phyloP scores from a whole-genome alignment of 2,113 vertebrate species.

The Shinisaurus crocodilurus region DNA sequence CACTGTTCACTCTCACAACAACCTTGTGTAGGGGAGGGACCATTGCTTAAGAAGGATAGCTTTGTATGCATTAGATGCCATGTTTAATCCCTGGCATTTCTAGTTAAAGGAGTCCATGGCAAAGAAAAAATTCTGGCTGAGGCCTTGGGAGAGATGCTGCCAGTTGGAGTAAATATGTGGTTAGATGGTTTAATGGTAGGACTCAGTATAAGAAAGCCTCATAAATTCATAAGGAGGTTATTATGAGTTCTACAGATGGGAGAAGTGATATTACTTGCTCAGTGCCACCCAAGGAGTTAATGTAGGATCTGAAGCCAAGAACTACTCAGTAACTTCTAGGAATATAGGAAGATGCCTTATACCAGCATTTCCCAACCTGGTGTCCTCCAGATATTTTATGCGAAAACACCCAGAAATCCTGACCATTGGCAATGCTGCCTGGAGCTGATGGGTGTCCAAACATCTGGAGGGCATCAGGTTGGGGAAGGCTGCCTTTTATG shows the following conservation, averaged over 20 bases:
- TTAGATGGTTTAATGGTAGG: neutral
- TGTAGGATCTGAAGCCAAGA: neutral
- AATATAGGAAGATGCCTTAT: neutral
- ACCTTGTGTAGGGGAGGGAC: neutral
- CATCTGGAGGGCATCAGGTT: too few relatives aligned
- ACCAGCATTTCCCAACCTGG: too few relatives aligned
- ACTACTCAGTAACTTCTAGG: neutral
- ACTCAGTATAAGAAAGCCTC: neutral
- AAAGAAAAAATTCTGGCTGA: neutral
- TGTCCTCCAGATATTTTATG: too few relatives aligned
- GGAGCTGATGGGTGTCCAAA: too few relatives aligned
- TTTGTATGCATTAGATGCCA: neutral
- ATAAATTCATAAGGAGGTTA: neutral
- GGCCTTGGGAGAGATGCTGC: neutral
- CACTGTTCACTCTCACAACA: neutral
- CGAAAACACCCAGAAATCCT: too few relatives aligned
- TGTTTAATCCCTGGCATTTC: neutral
- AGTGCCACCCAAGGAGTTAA: neutral
- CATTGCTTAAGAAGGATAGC: neutral
- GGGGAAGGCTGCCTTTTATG: too few relatives aligned
- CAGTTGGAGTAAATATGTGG: neutral
- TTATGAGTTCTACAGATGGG: neutral
- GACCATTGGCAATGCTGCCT: too few relatives aligned
- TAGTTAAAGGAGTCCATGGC: neutral
- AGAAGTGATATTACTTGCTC: neutral